Base-by-base conservation (phyloP, 1,140 invertebrate species). In the Asobara japonica region DNA sequence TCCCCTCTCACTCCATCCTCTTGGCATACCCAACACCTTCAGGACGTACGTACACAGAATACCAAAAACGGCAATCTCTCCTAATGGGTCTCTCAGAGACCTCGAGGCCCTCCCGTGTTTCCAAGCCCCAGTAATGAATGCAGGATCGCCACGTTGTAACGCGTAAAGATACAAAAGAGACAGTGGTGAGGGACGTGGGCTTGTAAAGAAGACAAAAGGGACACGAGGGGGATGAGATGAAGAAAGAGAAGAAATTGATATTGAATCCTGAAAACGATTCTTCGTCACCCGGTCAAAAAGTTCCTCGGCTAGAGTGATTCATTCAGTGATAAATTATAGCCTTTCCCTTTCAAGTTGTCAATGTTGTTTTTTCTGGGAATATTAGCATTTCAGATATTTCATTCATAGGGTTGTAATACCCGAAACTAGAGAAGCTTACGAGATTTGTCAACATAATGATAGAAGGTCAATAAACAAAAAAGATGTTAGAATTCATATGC, bases 31-130 rank as follows among this genome's bases (percentile, higher is more conserved):
- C 51, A 56, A 56, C 51, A 56, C 51, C 51, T 56, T 56, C 51
- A 56, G 18, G 51, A 56, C 51, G 51, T 56, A 56, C 51, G 51
- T 56, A 56, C 51, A 27, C 22, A 22, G 51, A 56, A 56, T 56
- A 56, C 51, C 51, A 56, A 56, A 56, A 56, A 56, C 51, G 51
- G 51, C 51, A 56, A 56, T 56, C 51, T 56, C 51, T 56, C 51
- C 51, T 56, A 56, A 56, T 56, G 51, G 51, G 51, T 56, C 51
- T 56, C 22, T 22, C 51, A 56, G 51, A 56, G 41, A 45, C 5
- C 41, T 36, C 51, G 7, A 18, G 20, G 51, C 18, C 51, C 51
- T 45, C 51, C 51, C 51, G 51, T 56, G 51, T 27, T 56, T 56
- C 22, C 51, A 27, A 56, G 51, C 41, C 13, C 22, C 51, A 56